Conservation (phyloP, 2,113 vertebrate genomes). For the Dissostichus mawsoni region DNA sequence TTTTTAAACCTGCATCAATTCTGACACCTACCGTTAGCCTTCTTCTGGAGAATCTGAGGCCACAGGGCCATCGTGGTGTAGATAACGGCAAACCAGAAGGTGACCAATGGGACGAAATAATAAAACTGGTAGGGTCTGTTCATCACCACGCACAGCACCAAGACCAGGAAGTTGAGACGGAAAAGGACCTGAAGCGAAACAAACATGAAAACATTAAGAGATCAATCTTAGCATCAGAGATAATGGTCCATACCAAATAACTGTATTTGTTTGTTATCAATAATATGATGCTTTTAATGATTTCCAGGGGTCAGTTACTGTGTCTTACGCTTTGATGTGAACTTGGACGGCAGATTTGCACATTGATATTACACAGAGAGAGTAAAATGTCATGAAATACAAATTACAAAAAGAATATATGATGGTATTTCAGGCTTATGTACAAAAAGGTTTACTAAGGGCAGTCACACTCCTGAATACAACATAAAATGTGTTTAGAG, state of each 20-base stretch:
- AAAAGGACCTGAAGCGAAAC: conserved; percentile 90
- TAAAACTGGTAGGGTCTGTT: conserved; percentile 98
- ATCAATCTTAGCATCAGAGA: background rate
- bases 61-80: conserved; percentile 92
- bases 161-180: conserved; percentile 96
- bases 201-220: background rate
- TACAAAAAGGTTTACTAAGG: too few species aligned
- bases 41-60: conserved; percentile 97
- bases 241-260: background rate
- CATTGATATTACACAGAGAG: background rate
- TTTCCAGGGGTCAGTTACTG: background rate
- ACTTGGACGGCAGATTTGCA: background rate
- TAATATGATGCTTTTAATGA: background rate
- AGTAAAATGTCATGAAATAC: too few species aligned
- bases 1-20: background rate
- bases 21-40: conserved; percentile 88
- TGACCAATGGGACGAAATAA: conserved; percentile 97
- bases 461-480: background rate
- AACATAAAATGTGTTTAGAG: background rate
- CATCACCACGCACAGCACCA: conserved; percentile 97
- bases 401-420: too few species aligned
- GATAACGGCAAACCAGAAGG: conserved; percentile 97
- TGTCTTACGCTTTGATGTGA: background rate
- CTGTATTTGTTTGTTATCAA: background rate
- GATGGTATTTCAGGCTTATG: too few species aligned